Evolutionary conservation across 2,888 invertebrate species (phyloP), one percentile per base, ranked within the genome.

Genomic region (Cheilosia vernalis): DNA sequence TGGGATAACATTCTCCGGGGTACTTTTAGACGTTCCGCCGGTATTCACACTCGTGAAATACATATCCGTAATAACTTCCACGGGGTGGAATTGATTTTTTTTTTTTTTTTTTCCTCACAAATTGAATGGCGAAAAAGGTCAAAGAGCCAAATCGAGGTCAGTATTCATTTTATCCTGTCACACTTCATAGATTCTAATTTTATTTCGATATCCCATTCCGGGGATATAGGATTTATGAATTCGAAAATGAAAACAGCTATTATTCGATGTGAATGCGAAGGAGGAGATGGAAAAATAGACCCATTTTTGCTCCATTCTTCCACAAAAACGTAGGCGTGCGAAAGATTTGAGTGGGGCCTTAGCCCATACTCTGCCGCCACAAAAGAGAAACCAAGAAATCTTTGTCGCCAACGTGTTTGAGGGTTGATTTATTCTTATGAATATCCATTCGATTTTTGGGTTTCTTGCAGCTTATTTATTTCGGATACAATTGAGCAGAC

Each of bases 341-440:
- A 55, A 55, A 33, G 53, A 61, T 53, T 51, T 73, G 72, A 55
- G 72, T 44, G 53, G 30, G 30, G 0, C 30, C 30, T 9, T 9
- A n/a, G 40, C 42, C 64, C 37, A n/a, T n/a, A 19, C 47, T 1
- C 17, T 7, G 9, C 17, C 47, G 47, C 47, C 47, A 49, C n/a
- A 30, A 42, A 55, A 33, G 17, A 55, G 56, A 60, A 61, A 40
- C 17, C 6, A 4, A 10, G 51, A 61, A 61, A 67, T 70, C 47
- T 58, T 70, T 10, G 44, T 33, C 72, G 24, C 42, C 30, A 33
- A 80, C 60, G 73, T 44, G 73, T 80, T 44, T 66, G 51, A 60
- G 76, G 76, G 81, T 70, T 81, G 81, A 81, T 81, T 76, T 81
- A 81, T 81, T 76, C 74, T 76, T 76, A 76, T 76, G 81, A 81